A percentile compares a stretch with the other conserved stretches of the same genome.
Conservation (phyloP, 2,797 vertebrate species). For the Argentina silus region DNA sequence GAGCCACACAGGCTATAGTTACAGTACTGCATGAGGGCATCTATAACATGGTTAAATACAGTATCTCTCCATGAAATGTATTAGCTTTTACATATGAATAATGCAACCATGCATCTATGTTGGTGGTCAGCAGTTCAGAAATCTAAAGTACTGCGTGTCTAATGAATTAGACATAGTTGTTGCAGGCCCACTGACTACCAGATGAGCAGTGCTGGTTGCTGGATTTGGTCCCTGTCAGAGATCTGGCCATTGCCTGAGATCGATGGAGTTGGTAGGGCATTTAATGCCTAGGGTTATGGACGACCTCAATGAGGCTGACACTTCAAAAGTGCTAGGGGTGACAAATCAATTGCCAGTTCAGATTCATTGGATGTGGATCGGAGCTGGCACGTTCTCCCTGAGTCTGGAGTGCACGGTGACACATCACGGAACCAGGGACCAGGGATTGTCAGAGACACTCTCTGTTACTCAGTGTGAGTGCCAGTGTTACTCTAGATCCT, state of each 20-base stretch:
- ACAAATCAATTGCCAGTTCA: conserved; percentile 70
- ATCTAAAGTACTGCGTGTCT: too few relatives aligned
- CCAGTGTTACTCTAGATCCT: not conserved
- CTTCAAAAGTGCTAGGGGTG: conserved; percentile 25
- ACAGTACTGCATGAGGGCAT: too few relatives aligned
- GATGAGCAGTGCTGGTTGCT: conserved; percentile 12
- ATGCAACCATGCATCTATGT: too few relatives aligned
- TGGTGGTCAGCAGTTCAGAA: too few relatives aligned
- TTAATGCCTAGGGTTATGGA: conserved; percentile 64
- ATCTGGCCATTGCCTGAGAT: conserved; percentile 52
- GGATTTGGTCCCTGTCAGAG: conserved; percentile 38
- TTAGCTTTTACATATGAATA: too few relatives aligned
- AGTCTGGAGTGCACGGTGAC: conserved; percentile 41
- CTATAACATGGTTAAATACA: too few relatives aligned
- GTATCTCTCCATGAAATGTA: too few relatives aligned
- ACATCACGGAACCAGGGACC: conserved; percentile 42
- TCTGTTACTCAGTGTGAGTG: conserved; percentile 19
- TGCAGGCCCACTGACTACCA: not conserved
- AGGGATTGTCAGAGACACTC: conserved; percentile 33
- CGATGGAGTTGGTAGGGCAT: conserved; percentile 71
- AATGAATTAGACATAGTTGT: not conserved
- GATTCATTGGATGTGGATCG: conserved; percentile 52
- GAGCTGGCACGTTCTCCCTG: conserved; percentile 56
- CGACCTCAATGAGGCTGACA: conserved; percentile 66
- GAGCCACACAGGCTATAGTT: too few relatives aligned